A percentile compares a stretch with the other conserved stretches of the same genome.
phyloP scores from a whole-genome alignment of 2,797 vertebrate genomes.

The Melanotaenia trifasciata region DNA sequence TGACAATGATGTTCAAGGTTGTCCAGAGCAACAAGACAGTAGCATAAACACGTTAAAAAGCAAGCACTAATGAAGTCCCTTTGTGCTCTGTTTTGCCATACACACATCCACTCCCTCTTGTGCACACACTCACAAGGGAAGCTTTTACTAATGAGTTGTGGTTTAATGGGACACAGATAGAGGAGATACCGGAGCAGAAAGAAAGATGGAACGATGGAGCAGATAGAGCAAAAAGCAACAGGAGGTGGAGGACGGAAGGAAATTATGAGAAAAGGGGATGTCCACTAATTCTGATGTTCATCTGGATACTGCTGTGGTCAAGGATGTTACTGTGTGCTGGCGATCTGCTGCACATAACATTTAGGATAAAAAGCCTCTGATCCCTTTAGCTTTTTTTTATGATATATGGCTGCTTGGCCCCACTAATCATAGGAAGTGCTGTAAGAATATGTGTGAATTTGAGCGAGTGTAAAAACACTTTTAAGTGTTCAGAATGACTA shows the following conservation, averaged over 20 bases:
- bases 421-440: not conserved
- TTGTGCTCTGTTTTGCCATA: slow-evolving; percentile 46
- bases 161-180: slow-evolving; percentile 60
- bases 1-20: slow-evolving; percentile 59
- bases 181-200: slow-evolving; percentile 42
- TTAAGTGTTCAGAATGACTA: not conserved
- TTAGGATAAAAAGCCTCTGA: slow-evolving; percentile 58
- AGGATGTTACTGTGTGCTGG: slow-evolving; percentile 42
- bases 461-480: not conserved
- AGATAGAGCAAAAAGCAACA: slow-evolving; percentile 30
- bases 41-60: slow-evolving; percentile 66
- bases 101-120: slow-evolving; percentile 16
- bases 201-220: slow-evolving; percentile 38
- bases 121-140: slow-evolving; percentile 34
- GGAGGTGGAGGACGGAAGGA: slow-evolving; percentile 32
- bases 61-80: slow-evolving; percentile 75
- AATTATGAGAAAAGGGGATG: slow-evolving; percentile 52
- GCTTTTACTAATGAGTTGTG: slow-evolving; percentile 67
- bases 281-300: slow-evolving; percentile 64
- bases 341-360: slow-evolving; percentile 47
- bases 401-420: slow-evolving; percentile 34
- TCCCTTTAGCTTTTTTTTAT: slow-evolving; percentile 39
- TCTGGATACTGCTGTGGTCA: slow-evolving; percentile 56
- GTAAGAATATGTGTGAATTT: too few species aligned
- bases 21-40: slow-evolving; percentile 58